Evolutionary conservation across 2,888 invertebrate species (phyloP).

Genomic region (Spodoptera littoralis): DNA sequence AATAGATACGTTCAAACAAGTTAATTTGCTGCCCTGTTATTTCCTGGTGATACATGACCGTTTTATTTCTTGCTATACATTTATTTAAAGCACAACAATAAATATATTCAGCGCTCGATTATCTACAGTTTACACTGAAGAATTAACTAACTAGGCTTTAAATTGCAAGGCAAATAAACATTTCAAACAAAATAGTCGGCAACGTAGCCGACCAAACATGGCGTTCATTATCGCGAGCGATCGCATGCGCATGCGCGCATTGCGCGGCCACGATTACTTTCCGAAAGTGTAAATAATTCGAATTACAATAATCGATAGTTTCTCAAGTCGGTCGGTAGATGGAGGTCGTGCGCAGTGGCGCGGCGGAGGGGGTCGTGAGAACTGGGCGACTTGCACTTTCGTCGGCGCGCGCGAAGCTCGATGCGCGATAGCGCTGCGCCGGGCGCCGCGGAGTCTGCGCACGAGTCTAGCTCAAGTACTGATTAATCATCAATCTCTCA

Average conservation of each 20-base stretch:
- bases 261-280: constrained; percentile 68
- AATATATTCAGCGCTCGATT: constrained; percentile 9
- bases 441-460: constrained; percentile 81
- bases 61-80: neutral
- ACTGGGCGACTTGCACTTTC: constrained; percentile 87
- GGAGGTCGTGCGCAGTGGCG: constrained; percentile 59
- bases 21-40: constrained; percentile 15
- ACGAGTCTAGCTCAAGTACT: constrained; percentile 71
- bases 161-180: constrained; percentile 45
- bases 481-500: constrained; percentile 74
- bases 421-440: constrained; percentile 68
- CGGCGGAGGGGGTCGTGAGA: constrained; percentile 79
- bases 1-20: constrained; percentile 17
- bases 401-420: constrained; percentile 73
- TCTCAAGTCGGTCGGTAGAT: constrained; percentile 65
- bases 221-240: constrained; percentile 66
- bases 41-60: constrained; percentile 19
- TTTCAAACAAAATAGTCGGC: constrained; percentile 47
- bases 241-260: constrained; percentile 68
- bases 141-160: constrained; percentile 34
- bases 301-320: constrained; percentile 78
- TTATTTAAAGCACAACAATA: neutral
- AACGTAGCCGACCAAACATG: constrained; percentile 62
- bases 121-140: neutral
- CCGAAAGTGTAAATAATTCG: constrained; percentile 80